These are phyloP conservation scores for Andrena cerasifolii DNA, from an alignment of 1,140 invertebrate species.

Conservation along the genomic window DNA sequence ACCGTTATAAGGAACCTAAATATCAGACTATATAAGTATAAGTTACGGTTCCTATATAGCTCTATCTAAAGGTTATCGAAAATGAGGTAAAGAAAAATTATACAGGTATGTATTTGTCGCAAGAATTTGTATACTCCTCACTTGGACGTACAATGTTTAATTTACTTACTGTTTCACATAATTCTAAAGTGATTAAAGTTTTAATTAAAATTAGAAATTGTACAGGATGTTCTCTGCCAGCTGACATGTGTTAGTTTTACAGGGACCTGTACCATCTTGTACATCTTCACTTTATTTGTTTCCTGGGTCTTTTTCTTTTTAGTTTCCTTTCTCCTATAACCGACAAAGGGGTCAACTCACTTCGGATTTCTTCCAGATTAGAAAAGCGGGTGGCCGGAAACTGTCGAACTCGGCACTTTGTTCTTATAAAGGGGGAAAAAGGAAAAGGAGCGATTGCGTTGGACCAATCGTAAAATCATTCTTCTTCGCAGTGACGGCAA, in stretches of 20 bases:
- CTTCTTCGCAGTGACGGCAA: background rate
- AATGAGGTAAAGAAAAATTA: too few relatives aligned
- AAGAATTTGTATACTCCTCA: too few relatives aligned
- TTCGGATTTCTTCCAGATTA: constrained; percentile 12
- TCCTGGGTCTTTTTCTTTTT: background rate
- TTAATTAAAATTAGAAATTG: too few relatives aligned
- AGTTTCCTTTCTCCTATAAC: background rate
- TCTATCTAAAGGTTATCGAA: too few relatives aligned
- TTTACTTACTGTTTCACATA: too few relatives aligned
- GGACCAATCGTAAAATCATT: constrained; percentile 26
- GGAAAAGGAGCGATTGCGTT: background rate
- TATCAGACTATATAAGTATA: too few relatives aligned
- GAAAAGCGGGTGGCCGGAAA: constrained; percentile 17
- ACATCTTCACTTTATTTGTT: background rate
- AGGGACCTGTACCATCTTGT: background rate
- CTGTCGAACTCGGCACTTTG: constrained; percentile 25
- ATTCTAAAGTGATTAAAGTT: too few relatives aligned
- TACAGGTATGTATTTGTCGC: too few relatives aligned
- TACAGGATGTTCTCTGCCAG: too few relatives aligned
- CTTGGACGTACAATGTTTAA: too few relatives aligned
- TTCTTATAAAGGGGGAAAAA: constrained; percentile 17
- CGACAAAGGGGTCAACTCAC: background rate
- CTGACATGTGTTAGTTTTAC: background rate
- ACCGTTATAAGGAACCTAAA: too few relatives aligned
- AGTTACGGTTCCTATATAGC: too few relatives aligned